Conservation (phyloP, 2,888 invertebrate species). For the Parthenolecanium corni region DNA sequence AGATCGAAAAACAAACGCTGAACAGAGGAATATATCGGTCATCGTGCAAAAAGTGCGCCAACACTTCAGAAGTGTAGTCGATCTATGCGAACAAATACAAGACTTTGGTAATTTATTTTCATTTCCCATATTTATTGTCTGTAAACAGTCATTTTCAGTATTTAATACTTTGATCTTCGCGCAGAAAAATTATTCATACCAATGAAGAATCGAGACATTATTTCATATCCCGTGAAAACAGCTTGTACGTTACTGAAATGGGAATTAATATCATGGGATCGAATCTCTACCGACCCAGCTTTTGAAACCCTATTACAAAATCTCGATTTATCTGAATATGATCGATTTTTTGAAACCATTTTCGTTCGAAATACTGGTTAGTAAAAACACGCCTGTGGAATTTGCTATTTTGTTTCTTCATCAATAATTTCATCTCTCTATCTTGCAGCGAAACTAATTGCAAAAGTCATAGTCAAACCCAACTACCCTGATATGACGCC, state of each 20-base stretch:
- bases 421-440: constrained; percentile 27
- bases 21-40: constrained; percentile 12
- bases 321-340: constrained; percentile 14
- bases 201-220: background rate
- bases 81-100: constrained; percentile 65
- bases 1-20: constrained; percentile 28
- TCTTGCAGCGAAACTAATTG: constrained; percentile 57
- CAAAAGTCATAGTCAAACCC: constrained; percentile 64
- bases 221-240: constrained; percentile 18
- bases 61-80: constrained; percentile 34
- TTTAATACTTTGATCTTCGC: background rate
- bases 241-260: constrained; percentile 17
- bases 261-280: constrained; percentile 18
- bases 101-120: constrained; percentile 41
- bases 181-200: constrained; percentile 16
- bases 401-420: constrained; percentile 32
- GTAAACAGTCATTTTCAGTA: background rate
- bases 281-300: background rate
- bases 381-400: background rate
- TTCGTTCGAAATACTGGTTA: constrained; percentile 16
- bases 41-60: constrained; percentile 8
- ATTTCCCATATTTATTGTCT: constrained; percentile 21
- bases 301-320: background rate
- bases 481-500: constrained; percentile 71
- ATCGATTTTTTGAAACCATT: constrained; percentile 12